Evolutionary conservation across 1,140 invertebrate species (phyloP), one percentile per base, ranked within the genome.

Genomic region (Diploscapter pachys): DNA sequence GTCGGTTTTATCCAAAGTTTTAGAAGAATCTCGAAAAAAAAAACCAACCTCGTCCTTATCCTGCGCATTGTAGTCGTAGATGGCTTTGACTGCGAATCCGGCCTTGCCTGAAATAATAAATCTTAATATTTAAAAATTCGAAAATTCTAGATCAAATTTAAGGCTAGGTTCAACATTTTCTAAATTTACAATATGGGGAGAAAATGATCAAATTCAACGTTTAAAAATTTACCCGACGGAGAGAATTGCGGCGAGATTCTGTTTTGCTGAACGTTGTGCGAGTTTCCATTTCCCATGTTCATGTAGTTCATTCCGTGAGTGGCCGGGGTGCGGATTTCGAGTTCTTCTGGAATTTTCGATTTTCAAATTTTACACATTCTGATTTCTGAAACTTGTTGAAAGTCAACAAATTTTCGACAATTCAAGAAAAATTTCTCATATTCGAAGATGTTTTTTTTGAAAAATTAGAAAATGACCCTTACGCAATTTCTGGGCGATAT

Each of bases 21-120:
- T 31, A 31, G 31, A 31, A 31, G 31, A 31, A 31, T 31, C 31
- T 31, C 31, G 31, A 31, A 59, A 31, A 31, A 11, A 5, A 6
- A 81, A 8, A 4, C 74, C 55, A 50, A 85, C 84, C 87, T 99
- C 96, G 86, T 99, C 96, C 64, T 90, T 89, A 86, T 99, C 96
- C 84, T 94, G 93, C 5, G 96, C 96, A 84, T 93, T 92, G 86
- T 99, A 99, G 86, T 98, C 96, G 86, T 98, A 99, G 89, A 98
- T 91, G 9, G 96, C 96, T 83, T 92, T 90, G 86, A 93, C 85
- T 5, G 83, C 83, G 71, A 85, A 82, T 50, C 83, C 83, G 48
- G 77, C 77, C 31, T 31, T 31, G 31, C 31, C 31, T 31, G 31
- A 31, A 31, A 31, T 31, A 31, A 31, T 31, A 31, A 31, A 31